Conservation (phyloP, 2,797 vertebrate species). For the Enteromius fasciolatus region DNA sequence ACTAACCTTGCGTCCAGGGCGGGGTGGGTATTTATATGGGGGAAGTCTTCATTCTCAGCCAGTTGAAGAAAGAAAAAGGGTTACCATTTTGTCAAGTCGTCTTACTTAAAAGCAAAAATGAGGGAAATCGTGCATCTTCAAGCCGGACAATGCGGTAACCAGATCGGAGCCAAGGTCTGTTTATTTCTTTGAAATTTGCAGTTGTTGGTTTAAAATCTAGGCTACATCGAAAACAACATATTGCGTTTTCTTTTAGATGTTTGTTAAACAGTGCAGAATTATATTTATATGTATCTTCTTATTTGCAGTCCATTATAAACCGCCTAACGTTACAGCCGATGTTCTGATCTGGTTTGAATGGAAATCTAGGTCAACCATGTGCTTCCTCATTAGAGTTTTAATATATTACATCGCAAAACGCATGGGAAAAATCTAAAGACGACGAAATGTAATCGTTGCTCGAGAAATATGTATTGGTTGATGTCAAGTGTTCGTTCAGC, state of each 20-base stretch:
- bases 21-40: constrained; percentile 57
- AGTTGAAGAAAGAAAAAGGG: constrained; percentile 48
- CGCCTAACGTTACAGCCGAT: neutral
- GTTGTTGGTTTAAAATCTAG: neutral
- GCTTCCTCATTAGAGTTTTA: neutral
- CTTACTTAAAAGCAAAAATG: constrained; percentile 65
- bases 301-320: neutral
- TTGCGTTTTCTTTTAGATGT: neutral
- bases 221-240: neutral
- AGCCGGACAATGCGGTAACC: constrained; percentile 84
- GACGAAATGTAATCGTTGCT: accelerated
- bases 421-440: neutral
- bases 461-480: neutral
- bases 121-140: constrained; percentile 87
- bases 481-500: neutral
- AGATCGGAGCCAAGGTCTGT: constrained; percentile 84
- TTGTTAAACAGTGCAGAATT: neutral
- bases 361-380: constrained; percentile 38
- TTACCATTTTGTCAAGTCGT: accelerated
- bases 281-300: neutral
- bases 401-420: neutral
- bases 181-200: neutral
- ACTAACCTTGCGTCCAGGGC: constrained; percentile 30
- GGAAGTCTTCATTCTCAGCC: neutral
- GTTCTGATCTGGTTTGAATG: neutral